Conservation (phyloP, 2,113 vertebrate genomes). For the Himantopus leucocephalus region DNA sequence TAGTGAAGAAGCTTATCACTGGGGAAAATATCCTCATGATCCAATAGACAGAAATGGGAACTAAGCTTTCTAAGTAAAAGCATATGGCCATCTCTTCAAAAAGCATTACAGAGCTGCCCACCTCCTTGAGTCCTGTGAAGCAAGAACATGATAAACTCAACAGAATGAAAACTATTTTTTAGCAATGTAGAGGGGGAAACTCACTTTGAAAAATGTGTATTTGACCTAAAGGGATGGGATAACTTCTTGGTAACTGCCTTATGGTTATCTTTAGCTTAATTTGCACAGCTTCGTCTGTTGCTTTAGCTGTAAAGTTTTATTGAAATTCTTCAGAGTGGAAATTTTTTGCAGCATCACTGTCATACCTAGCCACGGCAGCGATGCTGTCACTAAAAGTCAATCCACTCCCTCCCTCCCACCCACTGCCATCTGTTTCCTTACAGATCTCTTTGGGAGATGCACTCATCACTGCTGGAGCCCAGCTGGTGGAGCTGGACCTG, state of each 20-base stretch:
- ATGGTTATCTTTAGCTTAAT: background rate
- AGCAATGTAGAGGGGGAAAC: background rate
- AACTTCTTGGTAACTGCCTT: background rate
- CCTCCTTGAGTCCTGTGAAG: background rate
- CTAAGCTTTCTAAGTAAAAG: background rate
- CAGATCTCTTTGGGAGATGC: slow-evolving; percentile 92
- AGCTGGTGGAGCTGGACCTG: slow-evolving; percentile 89
- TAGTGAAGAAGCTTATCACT: background rate
- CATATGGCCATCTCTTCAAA: background rate
- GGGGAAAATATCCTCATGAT: background rate
- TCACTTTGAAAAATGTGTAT: background rate
- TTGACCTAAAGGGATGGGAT: background rate
- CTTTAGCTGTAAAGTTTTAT: background rate
- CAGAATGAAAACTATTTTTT: background rate
- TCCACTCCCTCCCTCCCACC: background rate
- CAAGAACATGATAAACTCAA: background rate
- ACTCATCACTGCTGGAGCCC: slow-evolving; percentile 86
- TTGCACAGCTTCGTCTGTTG: background rate
- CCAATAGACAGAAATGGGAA: background rate
- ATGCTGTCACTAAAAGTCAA: background rate
- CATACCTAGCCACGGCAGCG: background rate
- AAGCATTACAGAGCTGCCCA: background rate
- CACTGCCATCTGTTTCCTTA: slow-evolving; percentile 18
- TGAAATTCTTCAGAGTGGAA: background rate
- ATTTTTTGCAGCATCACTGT: background rate